Percentiles rank a stretch among this genome's conserved stretches.
Conservation (phyloP, 2,888 invertebrate genomes). For the Lithodes maja region DNA sequence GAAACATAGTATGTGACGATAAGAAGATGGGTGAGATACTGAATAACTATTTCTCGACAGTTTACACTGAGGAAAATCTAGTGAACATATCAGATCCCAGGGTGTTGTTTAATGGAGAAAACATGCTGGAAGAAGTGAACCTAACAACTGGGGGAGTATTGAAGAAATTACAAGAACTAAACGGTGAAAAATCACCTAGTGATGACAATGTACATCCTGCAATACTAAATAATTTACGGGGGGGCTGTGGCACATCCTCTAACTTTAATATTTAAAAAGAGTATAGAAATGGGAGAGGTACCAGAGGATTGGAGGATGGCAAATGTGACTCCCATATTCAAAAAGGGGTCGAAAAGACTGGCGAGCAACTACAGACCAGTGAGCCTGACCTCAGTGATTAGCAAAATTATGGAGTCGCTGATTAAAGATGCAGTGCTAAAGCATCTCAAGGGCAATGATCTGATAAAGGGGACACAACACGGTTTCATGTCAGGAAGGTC, state of each 20-base stretch:
- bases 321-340: conserved; percentile 23
- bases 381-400: conserved; percentile 11
- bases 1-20: conserved; percentile 1
- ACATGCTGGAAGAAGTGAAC: background rate
- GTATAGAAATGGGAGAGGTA: conserved; percentile 14
- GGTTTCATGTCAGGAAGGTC: conserved; percentile 21
- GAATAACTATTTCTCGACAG: conserved; percentile 13
- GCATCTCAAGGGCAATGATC: background rate
- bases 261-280: conserved; percentile 15
- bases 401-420: background rate
- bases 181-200: background rate
- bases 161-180: conserved; percentile 5
- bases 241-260: conserved; percentile 20
- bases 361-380: conserved; percentile 14
- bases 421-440: background rate
- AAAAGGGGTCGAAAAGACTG: conserved; percentile 5
- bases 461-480: conserved; percentile 25
- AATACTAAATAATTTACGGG: background rate
- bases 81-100: background rate
- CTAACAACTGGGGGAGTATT: background rate
- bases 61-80: background rate
- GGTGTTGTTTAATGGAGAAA: background rate
- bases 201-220: conserved; percentile 7
- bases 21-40: conserved; percentile 18
- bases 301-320: conserved; percentile 33